Evolutionary conservation across 2,113 vertebrate genomes (phyloP).

Genomic region (Oenanthe oenanthe): DNA sequence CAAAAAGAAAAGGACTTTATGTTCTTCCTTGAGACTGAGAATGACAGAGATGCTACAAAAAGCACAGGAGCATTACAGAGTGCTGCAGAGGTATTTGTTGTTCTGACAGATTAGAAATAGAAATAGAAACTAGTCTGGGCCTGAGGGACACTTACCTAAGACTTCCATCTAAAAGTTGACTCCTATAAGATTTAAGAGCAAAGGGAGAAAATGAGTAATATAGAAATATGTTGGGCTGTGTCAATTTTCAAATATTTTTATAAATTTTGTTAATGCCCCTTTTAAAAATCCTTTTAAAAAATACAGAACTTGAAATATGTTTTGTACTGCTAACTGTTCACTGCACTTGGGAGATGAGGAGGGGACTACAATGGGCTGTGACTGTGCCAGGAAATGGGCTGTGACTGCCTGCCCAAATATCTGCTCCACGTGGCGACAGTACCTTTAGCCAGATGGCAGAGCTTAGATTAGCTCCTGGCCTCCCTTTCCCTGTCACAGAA

Average conservation of each 20-base stretch:
- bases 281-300: background rate
- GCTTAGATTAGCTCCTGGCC: background rate
- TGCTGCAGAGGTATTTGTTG: background rate
- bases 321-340: background rate
- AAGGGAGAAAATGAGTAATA: background rate
- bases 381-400: background rate
- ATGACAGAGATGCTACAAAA: background rate
- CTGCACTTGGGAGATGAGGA: background rate
- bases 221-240: background rate
- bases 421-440: background rate
- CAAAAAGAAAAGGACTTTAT: background rate
- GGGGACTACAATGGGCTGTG: background rate
- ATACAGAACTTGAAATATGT: background rate
- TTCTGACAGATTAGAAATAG: conserved; percentile 5
- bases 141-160: background rate
- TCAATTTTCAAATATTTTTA: background rate
- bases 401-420: background rate
- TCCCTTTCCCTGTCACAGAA: background rate
- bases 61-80: background rate
- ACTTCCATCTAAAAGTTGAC: background rate
- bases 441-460: background rate
- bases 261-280: background rate
- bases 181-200: background rate
- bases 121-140: background rate
- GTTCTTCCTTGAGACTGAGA: background rate